These are phyloP conservation scores for Serripes groenlandicus DNA, from an alignment of 2,888 invertebrate species.

Conservation along the genomic window DNA sequence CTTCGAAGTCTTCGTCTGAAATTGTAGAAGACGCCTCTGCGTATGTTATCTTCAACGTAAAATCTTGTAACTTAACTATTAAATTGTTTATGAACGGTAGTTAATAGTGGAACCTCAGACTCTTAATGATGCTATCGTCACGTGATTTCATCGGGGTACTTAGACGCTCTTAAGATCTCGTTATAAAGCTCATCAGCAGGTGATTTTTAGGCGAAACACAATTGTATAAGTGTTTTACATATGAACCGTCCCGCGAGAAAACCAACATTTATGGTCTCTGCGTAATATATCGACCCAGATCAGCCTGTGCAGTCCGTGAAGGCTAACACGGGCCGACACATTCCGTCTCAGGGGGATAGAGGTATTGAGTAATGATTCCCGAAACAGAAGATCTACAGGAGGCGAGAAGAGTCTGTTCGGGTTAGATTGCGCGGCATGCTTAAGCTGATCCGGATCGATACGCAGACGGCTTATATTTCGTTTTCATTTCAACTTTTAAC, in stretches of 20 bases:
- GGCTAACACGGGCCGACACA: no score
- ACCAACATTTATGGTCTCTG: neutral
- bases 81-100: slow-evolving; percentile 15
- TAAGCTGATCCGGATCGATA: no score
- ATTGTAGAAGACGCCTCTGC: slow-evolving; percentile 11
- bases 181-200: slow-evolving; percentile 23
- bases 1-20: neutral
- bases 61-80: slow-evolving; percentile 19
- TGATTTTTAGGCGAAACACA: slow-evolving; percentile 4
- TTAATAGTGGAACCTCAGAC: slow-evolving; percentile 7
- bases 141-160: slow-evolving; percentile 28
- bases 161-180: slow-evolving; percentile 26
- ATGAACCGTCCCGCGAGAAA: neutral
- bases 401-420: no score
- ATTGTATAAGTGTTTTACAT: neutral
- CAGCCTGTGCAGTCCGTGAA: no score
- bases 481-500: no score
- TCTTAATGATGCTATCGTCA: slow-evolving; percentile 20
- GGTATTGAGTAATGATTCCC: no score
- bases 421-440: neutral
- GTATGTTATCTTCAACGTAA: slow-evolving; percentile 13
- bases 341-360: no score
- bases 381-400: no score
- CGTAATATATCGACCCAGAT: no score
- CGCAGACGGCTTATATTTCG: no score